Percentiles rank a stretch among this genome's conserved stretches.
phyloP scores from a whole-genome alignment of 1,140 invertebrate genomes.

The Ditylenchus dipsaci region DNA sequence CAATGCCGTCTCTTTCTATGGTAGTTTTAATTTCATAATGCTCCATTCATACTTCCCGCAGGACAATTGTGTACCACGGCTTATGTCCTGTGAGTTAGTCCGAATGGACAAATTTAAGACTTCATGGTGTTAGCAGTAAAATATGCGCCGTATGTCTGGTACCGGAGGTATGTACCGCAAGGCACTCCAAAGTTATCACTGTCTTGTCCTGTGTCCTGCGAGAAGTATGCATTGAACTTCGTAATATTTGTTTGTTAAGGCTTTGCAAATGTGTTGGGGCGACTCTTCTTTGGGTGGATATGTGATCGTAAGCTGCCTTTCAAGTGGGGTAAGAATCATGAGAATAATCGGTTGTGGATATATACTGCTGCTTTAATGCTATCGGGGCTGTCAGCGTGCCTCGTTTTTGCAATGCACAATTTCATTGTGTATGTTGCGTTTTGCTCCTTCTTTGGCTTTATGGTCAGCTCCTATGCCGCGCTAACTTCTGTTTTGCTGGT shows the following conservation, averaged over 20 bases:
- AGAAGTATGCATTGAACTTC: too few species aligned
- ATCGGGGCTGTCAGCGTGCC: constrained; percentile 70
- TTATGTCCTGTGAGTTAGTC: too few species aligned
- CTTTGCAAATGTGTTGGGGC: constrained; percentile 68
- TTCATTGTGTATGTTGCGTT: constrained; percentile 79
- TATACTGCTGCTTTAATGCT: constrained; percentile 72
- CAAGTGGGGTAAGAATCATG: constrained; percentile 76
- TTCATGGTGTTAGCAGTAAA: too few species aligned
- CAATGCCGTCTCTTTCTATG: constrained; percentile 87
- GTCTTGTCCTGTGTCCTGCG: too few species aligned
- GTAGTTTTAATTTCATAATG: constrained; percentile 59
- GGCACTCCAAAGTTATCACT: too few species aligned
- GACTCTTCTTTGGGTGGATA: constrained; percentile 63
- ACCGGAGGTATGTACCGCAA: too few species aligned
- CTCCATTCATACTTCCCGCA: too few species aligned
- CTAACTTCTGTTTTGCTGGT: constrained; percentile 85
- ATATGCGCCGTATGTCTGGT: too few species aligned
- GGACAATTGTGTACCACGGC: too few species aligned
- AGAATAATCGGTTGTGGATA: constrained; percentile 67
- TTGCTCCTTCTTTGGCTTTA: constrained; percentile 72
- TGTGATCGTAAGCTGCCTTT: constrained; percentile 73
- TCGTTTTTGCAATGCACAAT: constrained; percentile 72
- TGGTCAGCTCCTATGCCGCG: constrained; percentile 85
- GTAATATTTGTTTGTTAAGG: background rate
- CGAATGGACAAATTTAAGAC: too few species aligned